Evolutionary conservation across 2,113 vertebrate species (phyloP).

Genomic region (Mirounga angustirostris): DNA sequence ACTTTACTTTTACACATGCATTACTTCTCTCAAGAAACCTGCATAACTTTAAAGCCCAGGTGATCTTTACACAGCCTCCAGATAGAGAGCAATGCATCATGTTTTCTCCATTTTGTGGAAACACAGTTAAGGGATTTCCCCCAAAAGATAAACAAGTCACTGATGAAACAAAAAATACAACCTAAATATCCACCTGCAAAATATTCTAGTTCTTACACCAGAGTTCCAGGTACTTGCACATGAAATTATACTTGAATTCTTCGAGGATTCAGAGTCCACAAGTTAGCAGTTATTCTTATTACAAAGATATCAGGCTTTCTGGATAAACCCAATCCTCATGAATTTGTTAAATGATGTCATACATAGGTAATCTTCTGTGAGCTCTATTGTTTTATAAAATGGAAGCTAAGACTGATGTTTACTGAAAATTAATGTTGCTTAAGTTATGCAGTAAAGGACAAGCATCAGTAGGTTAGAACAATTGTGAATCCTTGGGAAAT

Average conservation of each 20-base stretch:
- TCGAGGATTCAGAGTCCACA: neutral
- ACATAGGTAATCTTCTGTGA: neutral
- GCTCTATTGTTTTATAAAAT: neutral
- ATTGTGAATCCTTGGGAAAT: neutral
- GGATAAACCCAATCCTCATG: neutral
- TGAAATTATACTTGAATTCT: neutral
- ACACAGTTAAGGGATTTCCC: neutral
- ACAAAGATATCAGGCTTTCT: neutral
- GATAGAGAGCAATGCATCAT: neutral
- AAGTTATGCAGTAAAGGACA: neutral
- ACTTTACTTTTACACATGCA: neutral
- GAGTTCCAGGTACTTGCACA: neutral
- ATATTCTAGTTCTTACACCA: neutral
- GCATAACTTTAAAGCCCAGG: neutral
- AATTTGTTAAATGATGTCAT: neutral
- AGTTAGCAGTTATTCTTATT: neutral
- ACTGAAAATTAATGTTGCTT: neutral
- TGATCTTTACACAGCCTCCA: neutral
- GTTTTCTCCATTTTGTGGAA: neutral
- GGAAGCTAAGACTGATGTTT: neutral
- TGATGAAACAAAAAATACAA: neutral
- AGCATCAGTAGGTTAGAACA: neutral
- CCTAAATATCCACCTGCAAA: neutral
- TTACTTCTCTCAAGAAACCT: neutral
- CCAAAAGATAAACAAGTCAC: neutral